Percentiles rank a stretch among this genome's conserved stretches.
Conservation (phyloP, 2,113 vertebrate species). For the Alligator sinensis region DNA sequence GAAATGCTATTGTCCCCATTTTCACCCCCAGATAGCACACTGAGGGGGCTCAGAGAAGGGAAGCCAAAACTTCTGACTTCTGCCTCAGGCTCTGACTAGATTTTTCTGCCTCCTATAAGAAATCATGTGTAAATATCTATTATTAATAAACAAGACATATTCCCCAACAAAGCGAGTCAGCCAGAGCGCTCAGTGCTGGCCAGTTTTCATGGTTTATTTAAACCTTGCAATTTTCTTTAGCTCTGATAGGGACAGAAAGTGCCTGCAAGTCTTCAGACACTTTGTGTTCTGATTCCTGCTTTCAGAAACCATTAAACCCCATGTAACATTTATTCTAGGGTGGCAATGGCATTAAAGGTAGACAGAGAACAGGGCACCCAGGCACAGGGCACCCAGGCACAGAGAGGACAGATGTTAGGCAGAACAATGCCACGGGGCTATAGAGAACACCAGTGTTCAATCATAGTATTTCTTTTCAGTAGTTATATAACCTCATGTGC, state of each 20-base stretch:
- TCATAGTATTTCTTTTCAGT: fast-evolving
- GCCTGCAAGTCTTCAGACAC: neutral
- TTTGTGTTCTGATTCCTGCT: neutral
- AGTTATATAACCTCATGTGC: fast-evolving
- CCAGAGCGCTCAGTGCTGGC: neutral
- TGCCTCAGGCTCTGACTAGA: neutral
- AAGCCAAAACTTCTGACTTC: neutral
- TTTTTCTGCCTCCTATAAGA: neutral
- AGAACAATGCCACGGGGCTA: neutral
- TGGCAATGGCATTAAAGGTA: neutral
- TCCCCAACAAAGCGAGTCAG: neutral
- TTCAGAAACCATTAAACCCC: neutral
- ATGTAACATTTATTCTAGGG: neutral
- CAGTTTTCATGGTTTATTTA: conserved; percentile 37
- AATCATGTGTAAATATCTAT: neutral
- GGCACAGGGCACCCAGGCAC: neutral
- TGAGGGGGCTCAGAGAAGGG: neutral
- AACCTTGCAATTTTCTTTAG: neutral
- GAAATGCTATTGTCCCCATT: neutral
- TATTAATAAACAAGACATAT: neutral
- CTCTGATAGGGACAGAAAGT: neutral
- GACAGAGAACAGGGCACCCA: neutral
- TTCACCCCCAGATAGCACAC: neutral
- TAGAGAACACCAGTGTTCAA: fast-evolving
- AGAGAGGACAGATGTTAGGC: neutral